Base-by-base conservation (phyloP, 2,888 invertebrate genomes). In the Caenorhabditis panamensis region DNA sequence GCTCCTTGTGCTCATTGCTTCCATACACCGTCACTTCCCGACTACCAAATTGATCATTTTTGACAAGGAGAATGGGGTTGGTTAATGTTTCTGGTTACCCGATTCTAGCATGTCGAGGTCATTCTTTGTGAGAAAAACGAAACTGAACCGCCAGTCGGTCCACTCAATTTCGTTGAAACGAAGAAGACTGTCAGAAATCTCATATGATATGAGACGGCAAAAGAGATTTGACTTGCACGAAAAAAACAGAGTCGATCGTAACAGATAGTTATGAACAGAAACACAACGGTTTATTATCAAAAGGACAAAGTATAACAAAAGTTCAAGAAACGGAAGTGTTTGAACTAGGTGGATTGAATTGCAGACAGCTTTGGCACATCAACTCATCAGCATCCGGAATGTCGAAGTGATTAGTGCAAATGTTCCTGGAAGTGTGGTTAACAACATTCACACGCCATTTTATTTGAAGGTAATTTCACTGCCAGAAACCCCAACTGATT, bases 1-100 rank as follows among this genome's bases (percentile, higher is more conserved):
- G 44, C 62, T 81, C n/a, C 63, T 81, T 16, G 81, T 81, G 59
- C 67, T 77, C 49, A 77, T 81, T 20, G 81, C 81, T n/a, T 81
- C 81, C 9, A 72, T 81, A 16, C 81, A 81, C 41, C 36, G 66
- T 16, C 24, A 64, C 59, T 77, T 59, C 51, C 81, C 81, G 22
- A 67, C 54, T 11, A 71, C 66, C 37, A 76, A 75, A 66, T 31
- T 81, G 28, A 59, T 81, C 56, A 71, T 81, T 54, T 81, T 75
- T 62, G 75, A 81, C 41, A 58, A 66, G 56, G 80, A 69, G 26
- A 76, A 81, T 28, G 49, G 63, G 71, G 80, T 81, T 49, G 51
- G 72, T 72, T 63, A 3, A n/a, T 3, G 61, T 72, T 63, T 62
- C 31, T 61, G 16, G 4, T 31, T 28, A 54, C 54, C 16, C n/a